phyloP scores from a whole-genome alignment of 2,797 vertebrate species.

The Myotis myotis region DNA sequence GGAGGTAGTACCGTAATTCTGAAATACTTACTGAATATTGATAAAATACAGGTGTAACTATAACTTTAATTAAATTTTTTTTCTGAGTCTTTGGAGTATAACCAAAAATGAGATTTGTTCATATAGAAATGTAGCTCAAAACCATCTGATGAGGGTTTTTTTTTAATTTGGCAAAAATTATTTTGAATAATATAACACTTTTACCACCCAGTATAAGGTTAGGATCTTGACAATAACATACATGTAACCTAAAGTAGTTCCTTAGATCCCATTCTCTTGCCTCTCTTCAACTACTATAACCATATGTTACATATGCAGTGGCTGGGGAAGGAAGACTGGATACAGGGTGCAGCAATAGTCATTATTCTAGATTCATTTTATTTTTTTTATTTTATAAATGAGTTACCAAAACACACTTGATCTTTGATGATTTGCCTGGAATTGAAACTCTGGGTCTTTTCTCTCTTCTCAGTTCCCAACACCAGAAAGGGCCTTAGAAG shows the following conservation, averaged over 20 bases:
- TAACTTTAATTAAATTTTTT: background rate
- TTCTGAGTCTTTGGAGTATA: background rate
- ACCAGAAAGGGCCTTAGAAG: background rate
- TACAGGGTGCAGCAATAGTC: constrained; percentile 7
- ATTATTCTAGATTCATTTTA: background rate
- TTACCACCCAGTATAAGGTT: background rate
- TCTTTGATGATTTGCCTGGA: background rate
- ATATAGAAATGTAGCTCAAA: background rate
- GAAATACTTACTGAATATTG: constrained; percentile 22
- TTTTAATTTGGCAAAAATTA: background rate
- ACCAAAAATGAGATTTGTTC: background rate
- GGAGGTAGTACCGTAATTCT: constrained; percentile 88
- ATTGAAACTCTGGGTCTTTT: constrained; percentile 33
- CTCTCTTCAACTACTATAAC: background rate
- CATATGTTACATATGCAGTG: background rate
- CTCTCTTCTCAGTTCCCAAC: constrained; percentile 22
- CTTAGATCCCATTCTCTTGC: background rate
- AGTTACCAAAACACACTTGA: constrained; percentile 7
- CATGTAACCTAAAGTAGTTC: background rate
- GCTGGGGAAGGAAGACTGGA: background rate
- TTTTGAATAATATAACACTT: constrained; percentile 7
- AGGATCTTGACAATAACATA: background rate
- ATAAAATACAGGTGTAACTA: background rate
- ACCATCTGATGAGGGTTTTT: background rate
- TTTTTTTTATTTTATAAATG: background rate